Evolutionary conservation across 2,888 invertebrate genomes (phyloP).

Genomic region (Limenitis camilla): DNA sequence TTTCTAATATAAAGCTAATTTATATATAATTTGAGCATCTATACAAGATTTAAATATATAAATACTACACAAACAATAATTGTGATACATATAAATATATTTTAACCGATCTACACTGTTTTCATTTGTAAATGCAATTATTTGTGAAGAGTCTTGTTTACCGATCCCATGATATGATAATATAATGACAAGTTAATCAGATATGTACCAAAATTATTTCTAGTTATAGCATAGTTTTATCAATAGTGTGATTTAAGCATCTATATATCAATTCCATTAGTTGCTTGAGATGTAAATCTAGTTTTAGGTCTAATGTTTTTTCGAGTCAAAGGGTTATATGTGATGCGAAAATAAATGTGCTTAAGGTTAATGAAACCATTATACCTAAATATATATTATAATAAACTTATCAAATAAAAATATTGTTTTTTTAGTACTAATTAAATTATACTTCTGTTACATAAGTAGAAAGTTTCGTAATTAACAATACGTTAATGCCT

Average conservation of each 20-base stretch:
- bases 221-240: constrained; percentile 19
- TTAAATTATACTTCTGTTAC: no score
- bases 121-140: not conserved
- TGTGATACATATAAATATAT: not conserved
- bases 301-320: no score
- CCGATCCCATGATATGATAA: constrained; percentile 25
- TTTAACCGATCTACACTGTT: not conserved
- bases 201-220: constrained; percentile 32
- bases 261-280: constrained; percentile 50
- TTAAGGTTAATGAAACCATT: no score
- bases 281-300: constrained; percentile 36
- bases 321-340: no score
- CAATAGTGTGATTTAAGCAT: constrained; percentile 15
- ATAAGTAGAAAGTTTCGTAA: no score
- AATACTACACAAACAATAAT: not conserved
- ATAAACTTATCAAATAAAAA: no score
- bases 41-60: not conserved
- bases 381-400: no score
- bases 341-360: no score
- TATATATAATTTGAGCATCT: not conserved
- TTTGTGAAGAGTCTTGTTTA: constrained; percentile 1
- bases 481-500: no score
- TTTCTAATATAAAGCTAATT: not conserved
- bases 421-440: no score
- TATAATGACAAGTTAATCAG: constrained; percentile 28